Evolutionary conservation across 2,113 vertebrate genomes (phyloP).

Genomic region (Pelusios castaneus): DNA sequence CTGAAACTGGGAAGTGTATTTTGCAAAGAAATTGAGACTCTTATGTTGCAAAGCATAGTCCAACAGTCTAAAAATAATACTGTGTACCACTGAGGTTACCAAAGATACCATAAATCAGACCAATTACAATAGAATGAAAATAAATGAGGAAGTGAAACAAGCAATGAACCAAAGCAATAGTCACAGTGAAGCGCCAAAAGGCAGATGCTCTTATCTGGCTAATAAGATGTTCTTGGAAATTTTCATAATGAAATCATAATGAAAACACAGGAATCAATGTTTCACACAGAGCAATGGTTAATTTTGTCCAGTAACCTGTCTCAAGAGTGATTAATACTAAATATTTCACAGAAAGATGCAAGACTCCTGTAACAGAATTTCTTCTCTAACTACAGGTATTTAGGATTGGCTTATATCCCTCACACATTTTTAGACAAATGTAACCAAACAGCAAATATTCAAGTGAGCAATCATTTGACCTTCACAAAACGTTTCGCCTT

Average conservation of each 20-base stretch:
- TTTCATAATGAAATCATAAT: neutral
- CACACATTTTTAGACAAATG: neutral
- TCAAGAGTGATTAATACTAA: constrained; percentile 32
- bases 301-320: neutral
- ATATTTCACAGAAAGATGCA: constrained; percentile 52
- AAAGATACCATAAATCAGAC: neutral
- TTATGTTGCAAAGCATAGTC: neutral
- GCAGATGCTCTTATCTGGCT: neutral
- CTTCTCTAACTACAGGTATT: constrained; percentile 16
- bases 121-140: neutral
- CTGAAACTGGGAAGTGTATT: neutral
- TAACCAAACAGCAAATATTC: neutral
- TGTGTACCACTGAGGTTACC: neutral
- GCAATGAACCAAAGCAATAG: neutral
- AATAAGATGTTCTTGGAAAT: neutral
- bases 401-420: neutral
- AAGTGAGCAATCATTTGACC: constrained; percentile 1
- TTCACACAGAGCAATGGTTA: constrained; percentile 17
- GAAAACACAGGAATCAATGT: neutral
- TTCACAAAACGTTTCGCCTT: constrained; percentile 16
- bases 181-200: neutral
- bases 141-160: neutral
- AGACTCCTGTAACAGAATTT: constrained; percentile 50
- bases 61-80: neutral
- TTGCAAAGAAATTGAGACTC: neutral